Evolutionary conservation across 2,797 vertebrate species (phyloP).

Genomic region (Syncerus caffer): DNA sequence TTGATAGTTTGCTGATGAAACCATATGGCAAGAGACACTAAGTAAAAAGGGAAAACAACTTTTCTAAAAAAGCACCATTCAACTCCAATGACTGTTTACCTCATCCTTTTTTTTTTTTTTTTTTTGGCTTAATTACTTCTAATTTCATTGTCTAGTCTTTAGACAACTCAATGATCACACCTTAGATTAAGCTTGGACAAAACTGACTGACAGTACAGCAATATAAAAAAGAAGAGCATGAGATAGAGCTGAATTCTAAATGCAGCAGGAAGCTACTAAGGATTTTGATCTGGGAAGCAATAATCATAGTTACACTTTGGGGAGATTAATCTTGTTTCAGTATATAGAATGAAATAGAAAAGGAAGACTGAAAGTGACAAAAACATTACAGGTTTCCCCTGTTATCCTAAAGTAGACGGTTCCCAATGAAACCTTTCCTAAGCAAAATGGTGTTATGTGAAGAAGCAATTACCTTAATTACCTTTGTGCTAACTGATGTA

Average conservation of each 20-base stretch:
- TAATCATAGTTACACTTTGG: background rate
- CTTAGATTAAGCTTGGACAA: background rate
- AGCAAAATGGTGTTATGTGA: background rate
- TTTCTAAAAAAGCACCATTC: background rate
- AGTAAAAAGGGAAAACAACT: constrained; percentile 45
- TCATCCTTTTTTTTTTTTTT: background rate
- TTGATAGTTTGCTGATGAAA: constrained; percentile 16
- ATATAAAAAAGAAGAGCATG: background rate
- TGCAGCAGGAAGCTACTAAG: background rate
- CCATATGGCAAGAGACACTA: background rate
- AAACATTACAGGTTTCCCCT: background rate
- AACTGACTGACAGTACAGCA: background rate
- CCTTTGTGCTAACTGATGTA: background rate
- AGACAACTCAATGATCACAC: background rate
- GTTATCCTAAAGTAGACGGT: background rate
- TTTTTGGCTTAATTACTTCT: background rate
- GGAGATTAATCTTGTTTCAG: constrained; percentile 10
- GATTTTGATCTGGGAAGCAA: constrained; percentile 34
- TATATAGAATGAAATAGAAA: background rate
- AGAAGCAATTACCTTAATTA: background rate
- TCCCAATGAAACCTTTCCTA: background rate
- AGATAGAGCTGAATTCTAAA: constrained; percentile 4
- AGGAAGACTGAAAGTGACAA: background rate
- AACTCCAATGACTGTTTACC: background rate
- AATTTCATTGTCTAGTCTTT: background rate